Conservation (phyloP, 2,113 vertebrate genomes). For the Thomomys bottae region DNA sequence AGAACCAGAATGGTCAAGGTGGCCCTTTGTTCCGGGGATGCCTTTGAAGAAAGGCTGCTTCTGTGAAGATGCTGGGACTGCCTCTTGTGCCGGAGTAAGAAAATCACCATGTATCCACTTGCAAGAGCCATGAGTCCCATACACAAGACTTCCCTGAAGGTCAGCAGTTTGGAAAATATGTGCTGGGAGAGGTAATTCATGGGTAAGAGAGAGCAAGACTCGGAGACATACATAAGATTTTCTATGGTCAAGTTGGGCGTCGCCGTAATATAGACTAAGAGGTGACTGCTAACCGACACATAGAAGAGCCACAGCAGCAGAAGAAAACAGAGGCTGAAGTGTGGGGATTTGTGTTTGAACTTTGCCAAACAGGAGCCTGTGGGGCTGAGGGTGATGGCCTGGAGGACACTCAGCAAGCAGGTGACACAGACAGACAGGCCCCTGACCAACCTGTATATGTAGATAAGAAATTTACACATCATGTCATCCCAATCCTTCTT, state of each 20-base stretch:
- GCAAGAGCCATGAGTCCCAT: not conserved
- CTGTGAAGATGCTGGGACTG: not conserved
- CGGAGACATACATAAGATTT: not conserved
- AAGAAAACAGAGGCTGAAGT: not conserved
- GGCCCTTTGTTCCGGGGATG: not conserved
- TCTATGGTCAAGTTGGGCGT: not conserved
- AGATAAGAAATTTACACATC: not conserved
- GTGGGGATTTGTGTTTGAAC: not conserved
- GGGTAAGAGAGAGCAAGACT: not conserved
- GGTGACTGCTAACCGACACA: not conserved
- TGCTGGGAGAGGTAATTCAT: not conserved
- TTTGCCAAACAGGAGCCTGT: not conserved
- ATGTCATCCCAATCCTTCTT: not conserved
- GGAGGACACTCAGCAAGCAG: not conserved
- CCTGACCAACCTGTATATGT: not conserved
- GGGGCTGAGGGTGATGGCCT: not conserved
- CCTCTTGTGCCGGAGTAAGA: too few relatives aligned
- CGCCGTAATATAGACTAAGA: not conserved
- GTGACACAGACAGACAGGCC: not conserved
- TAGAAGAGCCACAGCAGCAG: not conserved
- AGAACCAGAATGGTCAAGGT: not conserved
- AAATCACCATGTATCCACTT: not conserved
- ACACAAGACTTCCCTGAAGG: not conserved
- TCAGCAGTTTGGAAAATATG: fast-evolving
- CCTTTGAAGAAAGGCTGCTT: not conserved